Conservation (phyloP, 64 coral and sea anemone genomes). For the Catalaphyllia jardinei region DNA sequence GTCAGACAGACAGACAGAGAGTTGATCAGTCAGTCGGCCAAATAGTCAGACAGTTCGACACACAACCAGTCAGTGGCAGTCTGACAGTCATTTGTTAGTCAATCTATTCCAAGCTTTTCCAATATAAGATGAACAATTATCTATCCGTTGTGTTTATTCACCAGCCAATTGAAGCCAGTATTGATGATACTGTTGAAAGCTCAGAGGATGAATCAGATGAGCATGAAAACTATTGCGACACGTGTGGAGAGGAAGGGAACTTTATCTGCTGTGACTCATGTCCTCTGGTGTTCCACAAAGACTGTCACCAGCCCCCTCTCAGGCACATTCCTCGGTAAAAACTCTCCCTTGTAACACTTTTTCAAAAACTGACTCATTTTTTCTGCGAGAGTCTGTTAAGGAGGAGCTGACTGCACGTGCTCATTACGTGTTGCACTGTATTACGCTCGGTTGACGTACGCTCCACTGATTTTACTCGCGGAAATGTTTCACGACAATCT, state of each 20-base stretch:
- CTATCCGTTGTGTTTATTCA: background rate
- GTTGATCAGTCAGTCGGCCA: too few species aligned
- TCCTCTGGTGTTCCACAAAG: constrained; percentile 87
- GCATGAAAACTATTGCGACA: constrained; percentile 89
- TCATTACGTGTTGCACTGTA: background rate
- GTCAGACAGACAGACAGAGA: too few species aligned
- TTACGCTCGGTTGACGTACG: background rate
- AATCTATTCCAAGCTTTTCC: background rate
- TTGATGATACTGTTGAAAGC: constrained; percentile 37
- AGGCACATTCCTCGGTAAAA: constrained; percentile 83
- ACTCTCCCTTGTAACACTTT: background rate
- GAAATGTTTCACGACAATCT: too few species aligned
- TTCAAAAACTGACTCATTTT: too few species aligned
- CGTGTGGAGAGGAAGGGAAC: constrained; percentile 76
- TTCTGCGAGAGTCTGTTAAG: too few species aligned
- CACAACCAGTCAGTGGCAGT: too few species aligned
- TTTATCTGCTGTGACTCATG: constrained; percentile 93
- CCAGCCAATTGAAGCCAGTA: constrained; percentile 26
- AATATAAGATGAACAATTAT: background rate
- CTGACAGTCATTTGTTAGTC: too few species aligned
- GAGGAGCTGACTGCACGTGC: too few species aligned
- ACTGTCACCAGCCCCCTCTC: constrained; percentile 91
- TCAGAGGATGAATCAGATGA: constrained; percentile 37
- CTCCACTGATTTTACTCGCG: too few species aligned
- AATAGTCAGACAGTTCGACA: too few species aligned